Evolutionary conservation across 2,888 invertebrate species (phyloP).

Genomic region (Ectemnius cavifrons): DNA sequence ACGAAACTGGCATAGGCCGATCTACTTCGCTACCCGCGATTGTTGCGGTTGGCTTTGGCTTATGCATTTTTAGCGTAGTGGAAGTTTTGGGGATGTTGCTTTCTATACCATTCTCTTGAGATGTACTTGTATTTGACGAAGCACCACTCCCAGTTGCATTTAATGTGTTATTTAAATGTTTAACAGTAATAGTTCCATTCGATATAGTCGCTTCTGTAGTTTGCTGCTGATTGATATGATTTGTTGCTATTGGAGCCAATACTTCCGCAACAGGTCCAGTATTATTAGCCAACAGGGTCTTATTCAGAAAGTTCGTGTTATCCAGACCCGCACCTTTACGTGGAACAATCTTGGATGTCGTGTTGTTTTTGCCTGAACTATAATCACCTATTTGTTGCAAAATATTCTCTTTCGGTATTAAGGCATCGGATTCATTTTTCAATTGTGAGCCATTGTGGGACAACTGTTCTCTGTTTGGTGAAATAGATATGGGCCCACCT

Average conservation of each 20-base stretch:
- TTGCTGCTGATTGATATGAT: slow-evolving; percentile 4
- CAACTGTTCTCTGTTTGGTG: slow-evolving; percentile 1
- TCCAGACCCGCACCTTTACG: slow-evolving; percentile 39
- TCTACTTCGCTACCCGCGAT: slow-evolving; percentile 76
- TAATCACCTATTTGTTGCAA: neutral
- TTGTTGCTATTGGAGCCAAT: slow-evolving; percentile 10
- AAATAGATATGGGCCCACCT: slow-evolving; percentile 51
- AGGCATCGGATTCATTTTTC: neutral
- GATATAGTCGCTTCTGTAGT: neutral
- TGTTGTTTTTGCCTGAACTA: slow-evolving; percentile 18
- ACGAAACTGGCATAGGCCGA: slow-evolving; percentile 67
- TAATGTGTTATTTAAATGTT: neutral
- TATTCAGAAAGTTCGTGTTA: neutral
- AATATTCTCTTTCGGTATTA: neutral
- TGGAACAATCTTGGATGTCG: slow-evolving; percentile 39
- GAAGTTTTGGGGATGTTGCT: slow-evolving; percentile 11
- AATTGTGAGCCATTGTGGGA: no score
- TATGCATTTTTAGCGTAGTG: slow-evolving; percentile 73
- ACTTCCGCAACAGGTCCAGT: slow-evolving; percentile 21
- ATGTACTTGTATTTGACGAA: neutral
- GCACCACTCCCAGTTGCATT: slow-evolving; percentile 15
- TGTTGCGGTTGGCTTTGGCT: slow-evolving; percentile 80
- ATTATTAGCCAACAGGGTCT: neutral
- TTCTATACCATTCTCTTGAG: neutral
- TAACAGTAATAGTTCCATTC: neutral